These are phyloP conservation scores for Aurelia sp. DNA, from an alignment of 30 jellyfish, hydroid and myxozoan species.

Conservation along the genomic window DNA sequence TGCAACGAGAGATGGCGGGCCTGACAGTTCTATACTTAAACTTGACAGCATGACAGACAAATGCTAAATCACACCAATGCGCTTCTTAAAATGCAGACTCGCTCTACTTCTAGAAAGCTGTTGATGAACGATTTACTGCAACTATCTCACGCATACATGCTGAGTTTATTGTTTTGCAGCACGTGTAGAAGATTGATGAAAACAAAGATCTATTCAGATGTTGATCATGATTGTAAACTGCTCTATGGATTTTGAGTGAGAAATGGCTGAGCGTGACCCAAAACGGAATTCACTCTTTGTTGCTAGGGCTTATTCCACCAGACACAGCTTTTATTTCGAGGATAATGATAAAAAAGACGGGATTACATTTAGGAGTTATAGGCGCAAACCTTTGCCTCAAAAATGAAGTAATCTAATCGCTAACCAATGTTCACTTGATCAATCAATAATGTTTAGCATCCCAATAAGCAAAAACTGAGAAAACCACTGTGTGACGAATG, in stretches of 20 bases:
- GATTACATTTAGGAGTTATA: not conserved
- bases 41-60: too few species aligned
- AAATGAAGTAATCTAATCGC: not conserved
- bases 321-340: conserved; percentile 36
- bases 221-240: conserved; percentile 9
- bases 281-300: conserved; percentile 22
- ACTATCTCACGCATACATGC: conserved; percentile 28
- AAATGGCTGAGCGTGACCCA: conserved; percentile 43
- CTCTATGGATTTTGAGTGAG: conserved; percentile 10
- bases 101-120: too few species aligned
- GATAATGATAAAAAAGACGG: conserved; percentile 22
- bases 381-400: conserved; percentile 7
- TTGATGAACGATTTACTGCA: too few species aligned
- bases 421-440: not conserved
- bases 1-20: too few species aligned
- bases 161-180: conserved; percentile 7
- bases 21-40: too few species aligned
- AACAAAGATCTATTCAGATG: not conserved
- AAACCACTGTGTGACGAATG: too few species aligned
- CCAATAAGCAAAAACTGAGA: too few species aligned
- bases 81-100: too few species aligned
- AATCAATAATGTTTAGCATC: not conserved
- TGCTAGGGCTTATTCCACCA: conserved; percentile 18
- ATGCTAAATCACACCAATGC: too few species aligned
- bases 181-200: not conserved